Conservation (phyloP, 2,888 invertebrate genomes). For the Drosophila planitibia region DNA sequence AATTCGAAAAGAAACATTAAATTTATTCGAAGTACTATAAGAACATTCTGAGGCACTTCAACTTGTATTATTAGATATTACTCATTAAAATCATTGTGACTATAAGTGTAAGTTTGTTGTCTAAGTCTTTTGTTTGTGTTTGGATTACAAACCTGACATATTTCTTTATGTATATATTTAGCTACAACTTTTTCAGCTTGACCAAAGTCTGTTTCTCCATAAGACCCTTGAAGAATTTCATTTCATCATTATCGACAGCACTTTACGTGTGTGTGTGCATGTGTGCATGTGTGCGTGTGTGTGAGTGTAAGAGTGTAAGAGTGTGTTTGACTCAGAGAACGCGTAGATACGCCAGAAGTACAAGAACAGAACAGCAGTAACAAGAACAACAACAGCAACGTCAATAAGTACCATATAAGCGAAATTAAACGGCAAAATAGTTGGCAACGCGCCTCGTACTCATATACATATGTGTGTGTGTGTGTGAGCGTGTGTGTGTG, state of each 20-base stretch:
- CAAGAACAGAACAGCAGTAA: conserved; percentile 31
- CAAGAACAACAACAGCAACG: conserved; percentile 32
- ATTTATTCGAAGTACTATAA: not conserved
- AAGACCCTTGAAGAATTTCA: conserved; percentile 65
- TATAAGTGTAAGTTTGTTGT: conserved; percentile 37
- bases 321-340: conserved; percentile 44
- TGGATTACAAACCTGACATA: not conserved
- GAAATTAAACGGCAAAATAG: conserved; percentile 81
- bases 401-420: conserved; percentile 78
- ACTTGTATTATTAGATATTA: not conserved
- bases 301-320: conserved; percentile 19
- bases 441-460: conserved; percentile 72
- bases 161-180: not conserved
- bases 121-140: conserved; percentile 40
- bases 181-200: conserved; percentile 22
- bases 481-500: not conserved
- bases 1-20: not conserved
- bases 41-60: not conserved
- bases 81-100: not conserved
- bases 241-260: conserved; percentile 67
- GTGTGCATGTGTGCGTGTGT: conserved; percentile 18
- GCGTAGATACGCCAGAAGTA: conserved; percentile 59
- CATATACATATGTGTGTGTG: conserved; percentile 1
- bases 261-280: not conserved
- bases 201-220: conserved; percentile 38